Evolutionary conservation across 2,888 invertebrate genomes (phyloP).

Genomic region (Athrips mouffetella): DNA sequence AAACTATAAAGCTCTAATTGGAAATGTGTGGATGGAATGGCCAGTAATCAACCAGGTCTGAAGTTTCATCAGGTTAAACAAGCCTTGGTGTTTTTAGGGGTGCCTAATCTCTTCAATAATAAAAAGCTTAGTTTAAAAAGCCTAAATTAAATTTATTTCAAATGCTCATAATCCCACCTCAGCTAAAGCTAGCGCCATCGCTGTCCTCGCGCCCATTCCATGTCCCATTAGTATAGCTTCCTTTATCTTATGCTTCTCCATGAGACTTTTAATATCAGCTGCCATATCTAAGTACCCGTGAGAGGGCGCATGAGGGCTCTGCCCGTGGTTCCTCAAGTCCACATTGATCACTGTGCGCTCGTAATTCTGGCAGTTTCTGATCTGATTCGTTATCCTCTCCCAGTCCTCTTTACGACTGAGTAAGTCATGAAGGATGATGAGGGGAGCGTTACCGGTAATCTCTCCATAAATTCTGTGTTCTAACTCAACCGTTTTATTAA

Average conservation of each 20-base stretch:
- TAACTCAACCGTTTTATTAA: constrained; percentile 39
- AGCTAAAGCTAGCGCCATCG: constrained; percentile 86
- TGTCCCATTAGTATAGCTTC: constrained; percentile 87
- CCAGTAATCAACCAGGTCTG: no score
- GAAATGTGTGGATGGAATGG: no score
- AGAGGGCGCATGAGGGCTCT: constrained; percentile 85
- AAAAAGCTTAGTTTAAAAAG: no score
- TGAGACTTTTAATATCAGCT: constrained; percentile 81
- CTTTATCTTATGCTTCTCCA: constrained; percentile 74
- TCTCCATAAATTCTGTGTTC: constrained; percentile 55
- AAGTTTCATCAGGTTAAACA: no score
- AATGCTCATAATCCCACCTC: constrained; percentile 32
- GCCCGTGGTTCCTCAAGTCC: constrained; percentile 95
- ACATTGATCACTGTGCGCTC: constrained; percentile 86
- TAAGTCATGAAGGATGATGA: constrained; percentile 87
- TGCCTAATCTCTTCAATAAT: no score
- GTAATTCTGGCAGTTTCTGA: constrained; percentile 75
- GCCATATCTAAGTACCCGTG: constrained; percentile 86
- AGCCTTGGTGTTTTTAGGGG: no score
- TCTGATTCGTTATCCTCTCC: constrained; percentile 86
- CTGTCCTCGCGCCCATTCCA: constrained; percentile 94
- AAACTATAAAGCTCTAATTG: no score
- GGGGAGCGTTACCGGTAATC: constrained; percentile 25
- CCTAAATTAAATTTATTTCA: background rate
- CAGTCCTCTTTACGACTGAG: constrained; percentile 93